Evolutionary conservation across 1,140 invertebrate genomes (phyloP), one percentile per base, ranked within the genome.

Genomic region (Micrasema minimum): DNA sequence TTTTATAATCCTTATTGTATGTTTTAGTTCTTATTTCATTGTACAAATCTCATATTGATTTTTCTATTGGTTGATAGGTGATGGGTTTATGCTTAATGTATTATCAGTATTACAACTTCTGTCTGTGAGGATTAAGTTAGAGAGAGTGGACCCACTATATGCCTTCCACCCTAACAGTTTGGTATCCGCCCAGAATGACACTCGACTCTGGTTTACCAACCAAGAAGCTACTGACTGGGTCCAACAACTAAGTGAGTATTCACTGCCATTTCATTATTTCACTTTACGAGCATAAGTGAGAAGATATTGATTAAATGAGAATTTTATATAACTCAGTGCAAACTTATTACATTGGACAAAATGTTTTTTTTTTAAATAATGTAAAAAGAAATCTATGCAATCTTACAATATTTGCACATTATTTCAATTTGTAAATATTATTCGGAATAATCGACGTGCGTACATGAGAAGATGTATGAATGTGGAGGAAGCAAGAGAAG

Each of bases 21-120:
- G 16, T 16, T 16, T 50, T n/a, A n/a, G 16, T 16, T 59, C 1
- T 12, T 38, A n/a, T 59, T 59, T 18, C 10, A 38, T 46, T 4
- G n/a, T n/a, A n/a, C n/a, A n/a, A n/a, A n/a, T n/a, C n/a, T n/a
- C n/a, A n/a, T n/a, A n/a, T n/a, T 9, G 20, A 51, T 59, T 14
- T 64, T 69, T 74, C 74, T n/a, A 14, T 61, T 14, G 12, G 43
- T 64, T 31, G 20, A 4, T 38, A 85, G 83, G 93, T 10, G 96
- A 99, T 82, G 96, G 96, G 1, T 97, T 96, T 78, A 96, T 98
- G 91, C 81, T 99, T 35, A 99, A 99, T 85, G 81, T 99, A 3
- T 87, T 98, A 66, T 92, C 92, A 46, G 92, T 98, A 11, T 80
- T 99, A 55, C 96, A 98, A 81, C 88, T 93, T 79, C 81, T 98